A percentile compares a stretch with the other conserved stretches of the same genome.
phyloP scores from a whole-genome alignment of 2,113 vertebrate genomes.

The Meleagris gallopavo region DNA sequence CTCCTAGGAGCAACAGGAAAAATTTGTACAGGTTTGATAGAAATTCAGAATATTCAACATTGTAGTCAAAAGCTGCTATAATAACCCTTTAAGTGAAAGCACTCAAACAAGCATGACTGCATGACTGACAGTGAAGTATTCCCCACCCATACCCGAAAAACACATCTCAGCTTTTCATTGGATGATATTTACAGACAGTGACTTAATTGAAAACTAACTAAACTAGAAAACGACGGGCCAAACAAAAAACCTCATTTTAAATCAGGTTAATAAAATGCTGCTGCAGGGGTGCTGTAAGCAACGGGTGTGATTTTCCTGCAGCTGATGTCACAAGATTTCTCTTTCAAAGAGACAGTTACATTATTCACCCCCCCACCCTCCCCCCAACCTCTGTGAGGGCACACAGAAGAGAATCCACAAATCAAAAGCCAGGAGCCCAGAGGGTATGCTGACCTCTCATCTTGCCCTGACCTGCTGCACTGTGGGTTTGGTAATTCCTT shows the following conservation, averaged over 20 bases:
- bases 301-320: neutral
- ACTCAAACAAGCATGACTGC: neutral
- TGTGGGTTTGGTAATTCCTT: neutral
- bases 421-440: neutral
- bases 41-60: neutral
- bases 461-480: neutral
- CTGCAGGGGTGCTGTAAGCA: neutral
- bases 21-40: neutral
- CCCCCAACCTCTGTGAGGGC: neutral
- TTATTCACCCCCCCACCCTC: neutral
- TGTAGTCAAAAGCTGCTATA: neutral
- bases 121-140: conserved; percentile 4
- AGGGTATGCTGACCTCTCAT: neutral
- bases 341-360: neutral
- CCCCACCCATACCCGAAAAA: neutral
- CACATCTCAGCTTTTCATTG: neutral
- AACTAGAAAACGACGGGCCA: neutral
- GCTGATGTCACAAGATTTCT: neutral
- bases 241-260: neutral
- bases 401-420: neutral
- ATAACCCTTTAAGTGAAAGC: conserved; percentile 11
- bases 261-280: neutral
- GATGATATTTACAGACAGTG: conserved; percentile 24
- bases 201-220: neutral
- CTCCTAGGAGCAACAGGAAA: neutral